Conservation (phyloP, 2,888 invertebrate genomes). For the Apamea sordens region DNA sequence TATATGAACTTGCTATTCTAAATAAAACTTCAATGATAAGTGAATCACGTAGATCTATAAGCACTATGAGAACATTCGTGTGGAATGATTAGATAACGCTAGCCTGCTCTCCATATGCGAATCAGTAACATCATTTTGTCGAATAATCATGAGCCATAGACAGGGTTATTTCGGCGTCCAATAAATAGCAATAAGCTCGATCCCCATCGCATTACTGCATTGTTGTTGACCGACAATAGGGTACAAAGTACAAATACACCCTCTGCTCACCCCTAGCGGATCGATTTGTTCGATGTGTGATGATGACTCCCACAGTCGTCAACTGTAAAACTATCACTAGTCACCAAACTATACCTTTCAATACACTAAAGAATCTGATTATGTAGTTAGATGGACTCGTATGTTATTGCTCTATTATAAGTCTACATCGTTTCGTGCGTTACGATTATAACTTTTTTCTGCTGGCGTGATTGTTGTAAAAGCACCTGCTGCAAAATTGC, state of each 20-base stretch:
- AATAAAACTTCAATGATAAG: not conserved
- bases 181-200: slow-evolving; percentile 12
- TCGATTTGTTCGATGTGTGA: not conserved
- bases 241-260: slow-evolving; percentile 5
- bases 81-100: not conserved
- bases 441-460: not conserved
- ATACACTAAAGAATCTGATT: not conserved
- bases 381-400: not conserved
- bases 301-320: not conserved
- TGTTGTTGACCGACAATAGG: slow-evolving; percentile 6
- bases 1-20: not conserved
- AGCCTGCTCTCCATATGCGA: not conserved
- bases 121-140: not conserved
- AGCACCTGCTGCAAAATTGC: not conserved
- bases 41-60: not conserved
- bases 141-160: not conserved
- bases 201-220: slow-evolving; percentile 10
- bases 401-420: not conserved
- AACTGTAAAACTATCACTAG: not conserved
- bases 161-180: not conserved
- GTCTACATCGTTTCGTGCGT: not conserved
- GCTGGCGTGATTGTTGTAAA: not conserved
- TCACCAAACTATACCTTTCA: not conserved
- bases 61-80: not conserved
- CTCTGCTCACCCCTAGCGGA: slow-evolving; percentile 9